phyloP scores from a whole-genome alignment of 1,140 invertebrate genomes.

The Drosophila melanica region DNA sequence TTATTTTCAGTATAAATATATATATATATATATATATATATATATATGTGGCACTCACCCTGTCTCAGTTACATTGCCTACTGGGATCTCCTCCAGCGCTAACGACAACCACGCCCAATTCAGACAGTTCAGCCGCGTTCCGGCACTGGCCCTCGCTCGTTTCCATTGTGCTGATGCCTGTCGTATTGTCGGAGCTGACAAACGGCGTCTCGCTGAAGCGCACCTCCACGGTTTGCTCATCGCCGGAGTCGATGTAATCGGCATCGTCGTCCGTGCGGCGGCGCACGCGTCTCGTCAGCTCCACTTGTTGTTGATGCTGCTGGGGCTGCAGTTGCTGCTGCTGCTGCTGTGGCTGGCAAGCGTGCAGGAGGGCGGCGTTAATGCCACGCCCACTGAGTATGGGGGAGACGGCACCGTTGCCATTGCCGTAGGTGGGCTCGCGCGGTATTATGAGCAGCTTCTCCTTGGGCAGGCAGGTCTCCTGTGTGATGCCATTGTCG shows the following conservation, averaged over 20 bases:
- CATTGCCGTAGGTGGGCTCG: constrained; percentile 78
- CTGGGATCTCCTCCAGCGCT: constrained; percentile 26
- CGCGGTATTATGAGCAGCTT: constrained; percentile 73
- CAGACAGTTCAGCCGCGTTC: constrained; percentile 37
- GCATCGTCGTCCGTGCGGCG: constrained; percentile 66
- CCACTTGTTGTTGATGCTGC: constrained; percentile 47
- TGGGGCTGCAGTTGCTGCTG: constrained; percentile 40
- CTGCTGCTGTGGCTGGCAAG: constrained; percentile 42
- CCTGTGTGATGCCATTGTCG: constrained; percentile 79
- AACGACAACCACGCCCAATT: constrained; percentile 31
- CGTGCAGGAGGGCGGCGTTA: constrained; percentile 68
- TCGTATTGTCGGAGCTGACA: constrained; percentile 78
- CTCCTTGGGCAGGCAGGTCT: constrained; percentile 73
- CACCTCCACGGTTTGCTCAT: constrained; percentile 79
- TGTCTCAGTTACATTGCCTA: constrained; percentile 68
- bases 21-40: no score
- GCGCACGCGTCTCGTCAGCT: constrained; percentile 44
- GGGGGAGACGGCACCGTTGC: constrained; percentile 68
- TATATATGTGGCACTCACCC: constrained; percentile 55
- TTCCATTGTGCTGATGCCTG: constrained; percentile 69
- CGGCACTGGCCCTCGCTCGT: constrained; percentile 46
- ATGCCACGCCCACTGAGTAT: constrained; percentile 70
- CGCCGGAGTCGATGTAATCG: constrained; percentile 72
- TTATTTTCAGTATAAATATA: no score
- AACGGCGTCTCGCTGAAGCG: constrained; percentile 79